These are phyloP conservation scores for Montipora capricornis DNA, from an alignment of 64 coral and sea anemone genomes.

Conservation along the genomic window DNA sequence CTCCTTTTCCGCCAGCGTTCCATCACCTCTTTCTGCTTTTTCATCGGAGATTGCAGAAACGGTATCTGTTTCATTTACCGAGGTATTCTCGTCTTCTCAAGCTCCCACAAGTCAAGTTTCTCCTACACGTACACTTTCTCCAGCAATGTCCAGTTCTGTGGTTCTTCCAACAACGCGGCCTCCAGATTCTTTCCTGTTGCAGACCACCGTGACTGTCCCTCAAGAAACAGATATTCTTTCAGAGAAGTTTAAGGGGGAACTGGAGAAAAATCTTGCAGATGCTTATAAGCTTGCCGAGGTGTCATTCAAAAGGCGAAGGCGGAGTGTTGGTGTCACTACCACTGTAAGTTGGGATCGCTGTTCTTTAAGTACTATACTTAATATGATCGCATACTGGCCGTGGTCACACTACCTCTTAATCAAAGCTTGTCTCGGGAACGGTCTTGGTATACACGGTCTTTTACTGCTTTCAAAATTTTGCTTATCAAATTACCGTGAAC, in stretches of 20 bases:
- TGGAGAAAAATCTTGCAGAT: slow-evolving; percentile 52
- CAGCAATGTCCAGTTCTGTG: slow-evolving; percentile 26
- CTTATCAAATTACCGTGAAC: no score
- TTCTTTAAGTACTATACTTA: not conserved
- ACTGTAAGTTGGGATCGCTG: slow-evolving; percentile 60
- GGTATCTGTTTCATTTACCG: not conserved
- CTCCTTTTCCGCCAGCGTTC: not conserved
- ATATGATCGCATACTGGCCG: not conserved
- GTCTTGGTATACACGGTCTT: no score
- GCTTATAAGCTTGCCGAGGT: slow-evolving; percentile 14
- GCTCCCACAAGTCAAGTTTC: slow-evolving; percentile 15
- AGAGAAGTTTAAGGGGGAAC: not conserved
- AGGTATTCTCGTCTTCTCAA: not conserved
- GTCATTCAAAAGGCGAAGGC: slow-evolving; percentile 33
- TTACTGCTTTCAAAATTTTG: no score
- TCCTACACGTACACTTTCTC: not conserved
- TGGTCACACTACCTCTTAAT: no score
- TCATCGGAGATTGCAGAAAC: not conserved
- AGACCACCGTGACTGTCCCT: slow-evolving; percentile 22
- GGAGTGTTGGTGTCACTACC: slow-evolving; percentile 55
- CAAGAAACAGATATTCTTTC: slow-evolving; percentile 11
- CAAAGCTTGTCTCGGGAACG: no score
- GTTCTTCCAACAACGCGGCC: slow-evolving; percentile 45
- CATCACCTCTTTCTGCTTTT: not conserved
- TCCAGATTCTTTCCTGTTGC: not conserved